phyloP scores from a whole-genome alignment of 2,888 invertebrate genomes.

The Lordiphosa andalusiaca region DNA sequence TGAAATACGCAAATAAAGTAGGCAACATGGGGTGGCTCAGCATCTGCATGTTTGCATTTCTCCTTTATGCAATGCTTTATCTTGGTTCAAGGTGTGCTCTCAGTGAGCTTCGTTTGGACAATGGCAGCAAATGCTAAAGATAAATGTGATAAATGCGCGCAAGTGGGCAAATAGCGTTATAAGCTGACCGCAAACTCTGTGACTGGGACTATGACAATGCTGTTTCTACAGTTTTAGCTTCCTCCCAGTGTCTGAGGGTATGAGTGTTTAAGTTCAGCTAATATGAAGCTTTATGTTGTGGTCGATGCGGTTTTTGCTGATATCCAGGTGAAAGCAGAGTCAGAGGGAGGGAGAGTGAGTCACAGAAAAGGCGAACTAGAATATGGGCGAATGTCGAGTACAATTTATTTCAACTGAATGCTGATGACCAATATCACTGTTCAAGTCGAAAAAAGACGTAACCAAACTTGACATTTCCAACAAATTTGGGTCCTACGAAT shows the following conservation, averaged over 20 bases:
- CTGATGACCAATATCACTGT: too few species aligned
- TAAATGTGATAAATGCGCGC: constrained; percentile 70
- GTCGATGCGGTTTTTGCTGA: constrained; percentile 14
- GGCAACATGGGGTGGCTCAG: constrained; percentile 25
- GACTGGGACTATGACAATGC: constrained; percentile 22
- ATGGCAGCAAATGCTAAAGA: constrained; percentile 36
- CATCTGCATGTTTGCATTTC: constrained; percentile 65
- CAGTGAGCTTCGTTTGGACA: constrained; percentile 27
- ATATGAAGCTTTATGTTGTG: constrained; percentile 32
- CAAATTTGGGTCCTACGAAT: too few species aligned
- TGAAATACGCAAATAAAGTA: constrained; percentile 65
- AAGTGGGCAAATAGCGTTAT: constrained; percentile 64
- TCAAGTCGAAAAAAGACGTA: too few species aligned
- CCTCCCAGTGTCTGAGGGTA: constrained; percentile 2
- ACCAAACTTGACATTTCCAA: too few species aligned
- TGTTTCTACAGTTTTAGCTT: neutral
- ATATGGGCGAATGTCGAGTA: constrained; percentile 4
- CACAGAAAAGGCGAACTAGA: neutral
- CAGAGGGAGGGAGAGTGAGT: too few species aligned
- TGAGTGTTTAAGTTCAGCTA: constrained; percentile 35
- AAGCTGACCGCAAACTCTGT: constrained; percentile 65
- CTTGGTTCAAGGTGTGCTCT: constrained; percentile 48
- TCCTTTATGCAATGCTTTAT: constrained; percentile 61
- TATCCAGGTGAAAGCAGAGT: neutral
- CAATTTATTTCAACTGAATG: neutral